These are phyloP conservation scores for Nipponacmea schrenckii DNA, from an alignment of 2,888 invertebrate species.

Conservation along the genomic window DNA sequence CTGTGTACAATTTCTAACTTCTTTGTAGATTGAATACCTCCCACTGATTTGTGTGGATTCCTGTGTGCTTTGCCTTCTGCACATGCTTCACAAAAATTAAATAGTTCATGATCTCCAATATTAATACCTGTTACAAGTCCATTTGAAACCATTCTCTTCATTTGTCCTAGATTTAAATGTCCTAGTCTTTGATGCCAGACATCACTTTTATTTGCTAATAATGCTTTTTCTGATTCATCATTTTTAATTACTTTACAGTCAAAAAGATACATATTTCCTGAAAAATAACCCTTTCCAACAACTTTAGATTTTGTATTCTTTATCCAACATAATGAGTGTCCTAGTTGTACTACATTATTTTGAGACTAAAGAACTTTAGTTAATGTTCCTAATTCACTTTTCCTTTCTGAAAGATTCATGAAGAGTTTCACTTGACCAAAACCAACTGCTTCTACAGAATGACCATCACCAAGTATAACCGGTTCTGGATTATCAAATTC, in stretches of 20 bases:
- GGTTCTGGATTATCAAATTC: neutral
- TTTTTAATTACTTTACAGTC: no score
- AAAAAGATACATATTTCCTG: no score
- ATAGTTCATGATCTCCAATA: neutral
- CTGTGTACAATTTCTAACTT: neutral
- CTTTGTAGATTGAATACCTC: neutral
- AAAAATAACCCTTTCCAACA: no score
- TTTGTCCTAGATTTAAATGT: neutral
- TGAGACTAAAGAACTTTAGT: no score
- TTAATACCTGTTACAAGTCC: neutral
- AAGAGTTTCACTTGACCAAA: neutral
- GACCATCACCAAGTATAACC: neutral
- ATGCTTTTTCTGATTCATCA: neutral
- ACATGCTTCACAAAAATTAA: neutral
- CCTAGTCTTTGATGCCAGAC: neutral
- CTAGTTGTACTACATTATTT: no score
- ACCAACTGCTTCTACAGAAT: neutral
- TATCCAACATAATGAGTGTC: no score
- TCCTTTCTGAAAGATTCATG: no score
- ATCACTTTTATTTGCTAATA: neutral
- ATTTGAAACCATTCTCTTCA: neutral
- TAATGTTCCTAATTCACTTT: no score
- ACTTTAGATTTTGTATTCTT: no score
- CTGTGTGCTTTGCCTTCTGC: neutral
- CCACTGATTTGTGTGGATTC: neutral